phyloP scores from a whole-genome alignment of 2,888 invertebrate species.

The Leuctra nigra region DNA sequence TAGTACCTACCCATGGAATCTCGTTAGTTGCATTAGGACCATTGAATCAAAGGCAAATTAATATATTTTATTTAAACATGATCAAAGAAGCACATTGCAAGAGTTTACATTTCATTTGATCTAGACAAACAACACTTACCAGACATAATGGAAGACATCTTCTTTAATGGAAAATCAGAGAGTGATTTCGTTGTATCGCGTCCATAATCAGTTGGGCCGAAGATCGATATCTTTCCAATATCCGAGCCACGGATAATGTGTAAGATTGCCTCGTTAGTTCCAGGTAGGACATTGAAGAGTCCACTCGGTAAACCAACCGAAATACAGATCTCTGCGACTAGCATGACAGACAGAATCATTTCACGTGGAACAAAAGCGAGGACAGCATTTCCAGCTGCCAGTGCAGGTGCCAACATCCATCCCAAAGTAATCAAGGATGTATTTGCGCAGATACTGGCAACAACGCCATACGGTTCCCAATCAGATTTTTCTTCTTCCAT shows the following conservation, averaged over 20 bases:
- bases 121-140: too few relatives aligned
- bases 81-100: too few relatives aligned
- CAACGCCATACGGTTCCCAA: conserved; percentile 41
- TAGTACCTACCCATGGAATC: too few relatives aligned
- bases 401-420: conserved; percentile 43
- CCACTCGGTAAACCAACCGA: conserved; percentile 46
- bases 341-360: conserved; percentile 39
- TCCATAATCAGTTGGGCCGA: conserved; percentile 40
- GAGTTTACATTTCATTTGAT: too few relatives aligned
- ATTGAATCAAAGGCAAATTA: too few relatives aligned
- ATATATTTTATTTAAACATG: too few relatives aligned
- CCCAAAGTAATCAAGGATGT: conserved; percentile 44
- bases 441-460: conserved; percentile 41
- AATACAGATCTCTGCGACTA: conserved; percentile 43
- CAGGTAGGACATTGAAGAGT: conserved; percentile 42
- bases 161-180: conserved; percentile 32
- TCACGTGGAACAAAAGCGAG: conserved; percentile 42
- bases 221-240: conserved; percentile 40
- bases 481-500: conserved; percentile 39
- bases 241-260: conserved; percentile 36
- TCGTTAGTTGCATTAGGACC: too few relatives aligned
- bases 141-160: not conserved
- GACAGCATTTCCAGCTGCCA: conserved; percentile 46
- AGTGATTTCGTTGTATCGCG: conserved; percentile 37
- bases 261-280: conserved; percentile 37